phyloP scores from a whole-genome alignment of 2,888 invertebrate genomes.

The Cephus pygmeus region DNA sequence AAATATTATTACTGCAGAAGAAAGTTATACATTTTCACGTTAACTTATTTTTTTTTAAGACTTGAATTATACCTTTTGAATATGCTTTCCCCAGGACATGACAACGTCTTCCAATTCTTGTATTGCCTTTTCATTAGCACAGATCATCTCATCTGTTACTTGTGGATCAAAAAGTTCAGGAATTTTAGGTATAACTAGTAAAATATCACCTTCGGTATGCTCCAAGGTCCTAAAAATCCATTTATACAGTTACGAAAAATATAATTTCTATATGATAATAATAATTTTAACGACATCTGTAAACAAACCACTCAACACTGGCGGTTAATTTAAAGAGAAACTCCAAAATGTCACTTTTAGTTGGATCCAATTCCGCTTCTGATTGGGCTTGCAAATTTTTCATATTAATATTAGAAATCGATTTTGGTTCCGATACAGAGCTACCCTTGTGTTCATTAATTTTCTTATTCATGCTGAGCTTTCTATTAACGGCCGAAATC shows the following conservation, averaged over 20 bases:
- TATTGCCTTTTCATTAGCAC: slow-evolving; percentile 68
- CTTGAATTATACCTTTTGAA: slow-evolving; percentile 68
- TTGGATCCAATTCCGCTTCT: slow-evolving; percentile 32
- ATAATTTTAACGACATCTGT: slow-evolving; percentile 5
- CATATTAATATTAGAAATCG: slow-evolving; percentile 7
- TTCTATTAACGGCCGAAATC: slow-evolving; percentile 42
- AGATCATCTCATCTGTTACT: slow-evolving; percentile 60
- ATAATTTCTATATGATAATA: slow-evolving; percentile 16
- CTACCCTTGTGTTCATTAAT: not conserved
- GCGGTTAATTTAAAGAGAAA: slow-evolving; percentile 51
- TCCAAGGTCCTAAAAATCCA: slow-evolving; percentile 73
- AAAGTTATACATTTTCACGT: not conserved
- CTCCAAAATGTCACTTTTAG: slow-evolving; percentile 47
- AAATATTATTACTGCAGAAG: not conserved
- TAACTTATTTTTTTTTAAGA: not conserved
- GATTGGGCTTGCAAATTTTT: not conserved
- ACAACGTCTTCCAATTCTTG: slow-evolving; percentile 73
- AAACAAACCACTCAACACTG: slow-evolving; percentile 51
- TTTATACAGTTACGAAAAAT: slow-evolving; percentile 8
- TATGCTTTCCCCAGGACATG: slow-evolving; percentile 75
- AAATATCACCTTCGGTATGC: slow-evolving; percentile 81
- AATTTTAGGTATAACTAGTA: slow-evolving; percentile 74
- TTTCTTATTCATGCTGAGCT: not conserved
- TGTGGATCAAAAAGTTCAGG: slow-evolving; percentile 67
- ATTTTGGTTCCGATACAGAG: slow-evolving; percentile 39